A percentile compares a stretch with the other conserved stretches of the same genome.
These are phyloP conservation scores for Drosophila eohydei DNA, from an alignment of 2,888 invertebrate genomes.

Conservation along the genomic window DNA sequence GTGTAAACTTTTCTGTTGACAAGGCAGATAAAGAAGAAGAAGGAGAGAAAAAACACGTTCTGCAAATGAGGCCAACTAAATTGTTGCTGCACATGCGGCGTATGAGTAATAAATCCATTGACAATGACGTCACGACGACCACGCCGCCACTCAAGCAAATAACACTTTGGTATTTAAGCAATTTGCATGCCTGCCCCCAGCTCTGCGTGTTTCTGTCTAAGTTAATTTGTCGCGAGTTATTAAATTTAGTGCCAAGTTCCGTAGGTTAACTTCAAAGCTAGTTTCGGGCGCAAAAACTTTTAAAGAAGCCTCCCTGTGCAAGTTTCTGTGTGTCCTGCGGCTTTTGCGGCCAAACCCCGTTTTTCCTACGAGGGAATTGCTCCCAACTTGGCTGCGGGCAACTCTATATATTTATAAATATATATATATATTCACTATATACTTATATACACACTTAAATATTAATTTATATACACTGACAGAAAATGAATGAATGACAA, in stretches of 20 bases:
- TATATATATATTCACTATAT: neutral
- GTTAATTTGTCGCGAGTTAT: conserved; percentile 63
- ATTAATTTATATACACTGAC: conserved; percentile 14
- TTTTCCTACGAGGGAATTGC: conserved; percentile 16
- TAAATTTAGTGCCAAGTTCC: conserved; percentile 50
- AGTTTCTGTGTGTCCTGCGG: conserved; percentile 46
- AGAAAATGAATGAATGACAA: neutral
- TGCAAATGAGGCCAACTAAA: conserved; percentile 59
- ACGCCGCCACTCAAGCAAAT: conserved; percentile 52
- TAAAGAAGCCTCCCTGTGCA: conserved; percentile 21
- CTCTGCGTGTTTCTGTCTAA: conserved; percentile 23
- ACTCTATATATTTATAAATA: neutral
- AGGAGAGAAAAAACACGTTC: conserved; percentile 2
- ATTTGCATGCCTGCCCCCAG: conserved; percentile 44
- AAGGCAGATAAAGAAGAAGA: conserved; percentile 1
- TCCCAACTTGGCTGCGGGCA: conserved; percentile 15
- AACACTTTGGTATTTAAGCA: conserved; percentile 63
- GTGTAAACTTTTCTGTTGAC: conserved; percentile 54
- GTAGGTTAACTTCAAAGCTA: conserved; percentile 50
- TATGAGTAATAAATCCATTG: conserved; percentile 68
- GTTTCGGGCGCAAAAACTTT: conserved; percentile 41
- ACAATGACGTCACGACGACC: conserved; percentile 55
- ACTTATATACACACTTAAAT: neutral
- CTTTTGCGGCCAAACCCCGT: conserved; percentile 58
- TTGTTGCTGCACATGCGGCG: conserved; percentile 58